phyloP scores from a whole-genome alignment of 2,888 invertebrate species.

The Thereva unica region DNA sequence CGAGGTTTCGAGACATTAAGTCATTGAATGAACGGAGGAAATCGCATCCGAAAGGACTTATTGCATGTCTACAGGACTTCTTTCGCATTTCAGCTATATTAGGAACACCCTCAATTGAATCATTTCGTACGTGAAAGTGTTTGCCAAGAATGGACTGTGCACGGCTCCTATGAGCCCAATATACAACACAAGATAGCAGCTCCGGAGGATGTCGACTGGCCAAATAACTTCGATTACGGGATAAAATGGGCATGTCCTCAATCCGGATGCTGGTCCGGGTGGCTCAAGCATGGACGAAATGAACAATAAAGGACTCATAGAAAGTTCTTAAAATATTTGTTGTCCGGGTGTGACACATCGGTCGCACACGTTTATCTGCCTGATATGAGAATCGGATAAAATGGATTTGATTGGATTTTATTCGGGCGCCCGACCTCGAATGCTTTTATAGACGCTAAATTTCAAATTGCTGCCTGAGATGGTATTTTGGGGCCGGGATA shows the following conservation, averaged over 20 bases:
- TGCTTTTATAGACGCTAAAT: too few relatives aligned
- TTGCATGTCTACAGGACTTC: constrained; percentile 37
- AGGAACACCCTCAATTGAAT: constrained; percentile 35
- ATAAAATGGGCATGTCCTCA: constrained; percentile 18
- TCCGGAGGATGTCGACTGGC: constrained; percentile 18
- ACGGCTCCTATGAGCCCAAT: constrained; percentile 28
- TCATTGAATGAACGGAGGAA: constrained; percentile 35
- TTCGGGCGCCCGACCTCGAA: not conserved
- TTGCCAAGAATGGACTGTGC: constrained; percentile 31
- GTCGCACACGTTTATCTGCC: constrained; percentile 32
- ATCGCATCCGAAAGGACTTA: constrained; percentile 40
- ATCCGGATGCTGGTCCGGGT: constrained; percentile 10
- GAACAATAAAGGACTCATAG: constrained; percentile 40
- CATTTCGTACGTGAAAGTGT: constrained; percentile 35
- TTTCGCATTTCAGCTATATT: constrained; percentile 31
- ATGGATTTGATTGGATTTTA: constrained; percentile 7
- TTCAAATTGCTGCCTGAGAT: too few relatives aligned
- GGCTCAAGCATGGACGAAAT: constrained; percentile 34
- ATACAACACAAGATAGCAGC: not conserved
- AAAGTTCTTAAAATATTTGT: constrained; percentile 39
- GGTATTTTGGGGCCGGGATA: too few relatives aligned
- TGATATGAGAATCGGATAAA: not conserved
- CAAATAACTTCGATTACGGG: constrained; percentile 32
- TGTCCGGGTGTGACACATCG: constrained; percentile 37
- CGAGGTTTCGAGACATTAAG: constrained; percentile 29